phyloP scores from a whole-genome alignment of 1,140 invertebrate species.

The Bathynomus jamesi region DNA sequence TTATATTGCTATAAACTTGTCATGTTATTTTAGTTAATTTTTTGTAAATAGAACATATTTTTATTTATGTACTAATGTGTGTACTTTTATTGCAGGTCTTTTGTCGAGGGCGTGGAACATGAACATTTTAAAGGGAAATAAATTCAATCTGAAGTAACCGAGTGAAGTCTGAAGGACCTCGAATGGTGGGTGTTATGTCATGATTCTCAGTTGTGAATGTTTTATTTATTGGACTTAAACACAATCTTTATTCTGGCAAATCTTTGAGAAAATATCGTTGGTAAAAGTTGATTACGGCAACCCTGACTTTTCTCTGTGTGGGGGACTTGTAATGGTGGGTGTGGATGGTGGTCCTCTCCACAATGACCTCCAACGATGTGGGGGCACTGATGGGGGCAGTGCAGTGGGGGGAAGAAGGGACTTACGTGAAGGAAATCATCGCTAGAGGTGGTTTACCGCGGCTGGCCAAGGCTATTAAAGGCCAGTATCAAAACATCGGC shows the following conservation, averaged over 20 bases:
- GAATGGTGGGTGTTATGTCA: too few species aligned
- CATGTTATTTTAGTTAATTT: background rate
- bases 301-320: background rate
- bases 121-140: too few species aligned
- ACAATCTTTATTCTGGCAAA: background rate
- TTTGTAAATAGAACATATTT: background rate
- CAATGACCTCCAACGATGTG: slow-evolving; percentile 36
- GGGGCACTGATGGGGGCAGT: slow-evolving; percentile 40
- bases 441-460: slow-evolving; percentile 68
- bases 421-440: slow-evolving; percentile 69
- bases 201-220: too few species aligned
- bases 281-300: background rate
- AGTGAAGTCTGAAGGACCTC: too few species aligned
- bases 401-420: slow-evolving; percentile 71
- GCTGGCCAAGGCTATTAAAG: slow-evolving; percentile 82
- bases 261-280: background rate
- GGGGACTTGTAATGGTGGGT: background rate
- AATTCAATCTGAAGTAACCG: too few species aligned
- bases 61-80: background rate
- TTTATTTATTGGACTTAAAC: background rate
- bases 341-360: background rate
- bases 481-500: slow-evolving; percentile 79
- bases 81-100: background rate
- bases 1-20: background rate
- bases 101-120: too few species aligned